Conservation (phyloP, 2,888 invertebrate species). For the Polydrusus pterygomalis region DNA sequence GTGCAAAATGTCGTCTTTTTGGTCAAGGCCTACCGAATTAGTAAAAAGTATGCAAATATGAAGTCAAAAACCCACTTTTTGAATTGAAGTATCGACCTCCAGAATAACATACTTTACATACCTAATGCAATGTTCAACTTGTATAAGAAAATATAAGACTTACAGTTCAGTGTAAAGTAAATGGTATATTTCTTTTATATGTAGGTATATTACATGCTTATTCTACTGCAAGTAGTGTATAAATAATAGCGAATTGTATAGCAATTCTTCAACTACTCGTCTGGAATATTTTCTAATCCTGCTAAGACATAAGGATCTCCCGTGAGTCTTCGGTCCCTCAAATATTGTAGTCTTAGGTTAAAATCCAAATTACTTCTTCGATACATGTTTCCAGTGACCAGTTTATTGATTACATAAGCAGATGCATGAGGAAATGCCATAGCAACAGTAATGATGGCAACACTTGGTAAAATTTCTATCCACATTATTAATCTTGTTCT, state of each 20-base stretch:
- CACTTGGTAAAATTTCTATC: conserved; percentile 83
- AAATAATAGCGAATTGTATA: neutral
- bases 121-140: no score
- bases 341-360: conserved; percentile 76
- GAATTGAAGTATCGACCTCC: no score
- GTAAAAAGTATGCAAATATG: no score
- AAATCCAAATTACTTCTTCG: conserved; percentile 74
- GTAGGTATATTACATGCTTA: conserved; percentile 16
- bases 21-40: no score
- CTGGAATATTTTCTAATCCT: conserved; percentile 77
- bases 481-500: conserved; percentile 74
- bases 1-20: no score
- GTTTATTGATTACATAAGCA: conserved; percentile 78
- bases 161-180: neutral
- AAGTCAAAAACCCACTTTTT: no score
- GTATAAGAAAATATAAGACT: no score
- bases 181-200: conserved; percentile 8
- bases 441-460: conserved; percentile 76
- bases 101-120: no score
- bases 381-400: conserved; percentile 76
- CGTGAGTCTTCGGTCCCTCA: conserved; percentile 77
- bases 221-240: conserved; percentile 6
- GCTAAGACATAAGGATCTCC: conserved; percentile 77
- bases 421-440: conserved; percentile 78
- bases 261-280: conserved; percentile 65